These are phyloP conservation scores for Rutilus rutilus DNA, from an alignment of 2,113 vertebrate genomes.

Conservation along the genomic window DNA sequence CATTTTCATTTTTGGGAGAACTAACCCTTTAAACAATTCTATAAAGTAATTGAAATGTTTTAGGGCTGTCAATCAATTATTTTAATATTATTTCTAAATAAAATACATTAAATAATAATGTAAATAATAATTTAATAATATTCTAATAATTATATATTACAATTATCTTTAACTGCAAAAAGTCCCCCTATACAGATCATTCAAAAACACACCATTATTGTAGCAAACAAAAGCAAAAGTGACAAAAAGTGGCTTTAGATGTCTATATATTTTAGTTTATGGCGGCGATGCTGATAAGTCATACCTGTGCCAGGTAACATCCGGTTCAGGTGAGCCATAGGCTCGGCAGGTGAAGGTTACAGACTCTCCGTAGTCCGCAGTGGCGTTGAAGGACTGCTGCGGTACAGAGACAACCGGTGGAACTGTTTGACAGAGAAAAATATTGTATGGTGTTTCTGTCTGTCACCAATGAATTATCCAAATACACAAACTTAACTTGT, in stretches of 20 bases:
- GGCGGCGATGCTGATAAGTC: constrained; percentile 17
- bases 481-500: constrained; percentile 12
- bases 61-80: not conserved
- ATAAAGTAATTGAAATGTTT: not conserved
- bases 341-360: constrained; percentile 89
- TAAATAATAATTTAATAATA: not conserved
- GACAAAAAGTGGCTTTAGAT: not conserved
- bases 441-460: not conserved
- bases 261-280: not conserved
- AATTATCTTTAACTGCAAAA: not conserved
- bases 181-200: not conserved
- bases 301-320: constrained; percentile 93
- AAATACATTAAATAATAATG: not conserved
- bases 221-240: not conserved
- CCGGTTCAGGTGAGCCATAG: constrained; percentile 87
- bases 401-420: constrained; percentile 85
- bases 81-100: not conserved
- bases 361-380: constrained; percentile 91
- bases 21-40: not conserved
- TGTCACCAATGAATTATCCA: not conserved
- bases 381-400: constrained; percentile 93
- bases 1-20: no score
- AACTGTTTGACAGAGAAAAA: constrained; percentile 73
- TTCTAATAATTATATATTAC: not conserved
- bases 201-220: not conserved